These are phyloP conservation scores for Drosophila quadrilineata DNA, from an alignment of 1,140 invertebrate species.

Conservation along the genomic window DNA sequence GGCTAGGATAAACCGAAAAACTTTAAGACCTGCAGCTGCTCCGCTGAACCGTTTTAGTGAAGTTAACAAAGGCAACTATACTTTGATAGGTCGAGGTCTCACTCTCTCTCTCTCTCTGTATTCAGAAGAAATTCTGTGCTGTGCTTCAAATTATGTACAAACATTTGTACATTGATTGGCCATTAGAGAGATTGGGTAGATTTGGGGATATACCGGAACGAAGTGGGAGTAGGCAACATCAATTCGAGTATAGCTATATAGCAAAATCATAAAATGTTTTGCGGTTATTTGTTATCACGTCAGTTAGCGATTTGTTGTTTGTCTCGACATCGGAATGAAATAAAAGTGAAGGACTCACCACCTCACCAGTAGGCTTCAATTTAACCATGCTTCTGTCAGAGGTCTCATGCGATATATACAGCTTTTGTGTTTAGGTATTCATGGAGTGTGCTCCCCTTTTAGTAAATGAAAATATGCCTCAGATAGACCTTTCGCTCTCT, in stretches of 20 bases:
- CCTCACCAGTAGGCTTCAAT: not conserved
- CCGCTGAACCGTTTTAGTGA: constrained; percentile 37
- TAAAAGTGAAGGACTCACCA: not conserved
- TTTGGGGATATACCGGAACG: no score
- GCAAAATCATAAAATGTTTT: constrained; percentile 45
- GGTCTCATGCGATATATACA: no score
- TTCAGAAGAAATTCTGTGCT: constrained; percentile 1
- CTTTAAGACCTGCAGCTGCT: no score
- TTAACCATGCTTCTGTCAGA: not conserved
- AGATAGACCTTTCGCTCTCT: no score
- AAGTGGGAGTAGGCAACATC: no score
- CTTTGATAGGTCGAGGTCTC: constrained; percentile 63
- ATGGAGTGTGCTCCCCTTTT: no score
- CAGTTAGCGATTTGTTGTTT: constrained; percentile 58
- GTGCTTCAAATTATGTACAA: constrained; percentile 60
- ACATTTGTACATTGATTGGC: constrained; percentile 65
- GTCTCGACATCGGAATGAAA: constrained; percentile 14
- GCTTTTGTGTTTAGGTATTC: no score
- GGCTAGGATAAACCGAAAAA: no score
- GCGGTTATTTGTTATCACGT: constrained; percentile 77
- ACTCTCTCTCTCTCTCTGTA: constrained; percentile 48
- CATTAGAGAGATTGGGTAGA: no score
- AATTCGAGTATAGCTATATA: constrained; percentile 34
- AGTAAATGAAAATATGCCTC: no score
- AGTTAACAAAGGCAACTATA: constrained; percentile 61